phyloP scores from a whole-genome alignment of 92 coral and sea anemone species.

The Siderastrea siderea region DNA sequence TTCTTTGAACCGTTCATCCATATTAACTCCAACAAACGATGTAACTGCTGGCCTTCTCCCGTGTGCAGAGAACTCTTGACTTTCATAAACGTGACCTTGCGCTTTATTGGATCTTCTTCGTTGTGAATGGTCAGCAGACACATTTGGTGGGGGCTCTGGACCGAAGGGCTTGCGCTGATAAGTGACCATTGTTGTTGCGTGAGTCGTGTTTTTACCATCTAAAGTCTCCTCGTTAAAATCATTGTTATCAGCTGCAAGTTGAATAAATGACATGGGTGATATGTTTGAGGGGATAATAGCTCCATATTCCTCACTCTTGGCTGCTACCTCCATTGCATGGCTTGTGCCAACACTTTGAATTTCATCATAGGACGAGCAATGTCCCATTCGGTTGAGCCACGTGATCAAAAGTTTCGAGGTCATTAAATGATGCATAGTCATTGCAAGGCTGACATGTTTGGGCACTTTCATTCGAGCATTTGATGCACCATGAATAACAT shows the following conservation, averaged over 20 bases:
- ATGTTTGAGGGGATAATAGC: no score
- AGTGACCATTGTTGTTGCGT: not conserved
- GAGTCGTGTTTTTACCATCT: not conserved
- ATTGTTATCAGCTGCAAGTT: no score
- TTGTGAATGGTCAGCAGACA: slow-evolving; percentile 31
- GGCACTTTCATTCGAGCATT: slow-evolving; percentile 43
- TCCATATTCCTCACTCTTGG: no score
- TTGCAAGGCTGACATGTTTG: slow-evolving; percentile 52
- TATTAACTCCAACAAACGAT: not conserved
- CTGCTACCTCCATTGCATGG: no score
- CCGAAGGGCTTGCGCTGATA: slow-evolving; percentile 25
- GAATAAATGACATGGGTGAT: no score
- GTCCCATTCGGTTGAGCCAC: slow-evolving; percentile 51
- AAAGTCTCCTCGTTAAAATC: no score
- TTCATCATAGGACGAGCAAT: not conserved
- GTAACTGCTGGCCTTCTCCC: slow-evolving; percentile 53
- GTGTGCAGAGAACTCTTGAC: slow-evolving; percentile 41
- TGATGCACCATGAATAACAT: slow-evolving; percentile 21
- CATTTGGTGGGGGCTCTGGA: slow-evolving; percentile 37
- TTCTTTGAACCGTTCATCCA: not conserved
- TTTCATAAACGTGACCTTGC: slow-evolving; percentile 24
- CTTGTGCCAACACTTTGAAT: no score
- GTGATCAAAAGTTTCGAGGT: slow-evolving; percentile 51
- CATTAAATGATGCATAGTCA: slow-evolving; percentile 49
- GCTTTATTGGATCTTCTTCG: slow-evolving; percentile 14